Evolutionary conservation across 23 tunicate genomes (phyloP).

Genomic region (Botrylloides violaceus): DNA sequence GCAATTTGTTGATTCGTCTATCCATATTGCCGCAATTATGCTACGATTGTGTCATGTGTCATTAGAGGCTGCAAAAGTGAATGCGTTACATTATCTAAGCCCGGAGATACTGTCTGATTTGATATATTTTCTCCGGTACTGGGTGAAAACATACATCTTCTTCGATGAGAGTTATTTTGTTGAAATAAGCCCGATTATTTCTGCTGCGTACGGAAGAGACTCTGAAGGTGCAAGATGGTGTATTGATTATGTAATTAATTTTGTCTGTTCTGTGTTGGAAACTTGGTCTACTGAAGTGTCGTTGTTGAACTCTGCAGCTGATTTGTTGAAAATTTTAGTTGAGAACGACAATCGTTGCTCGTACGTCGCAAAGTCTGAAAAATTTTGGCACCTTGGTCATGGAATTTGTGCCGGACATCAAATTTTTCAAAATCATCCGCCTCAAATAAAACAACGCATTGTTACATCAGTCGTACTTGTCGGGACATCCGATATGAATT

Average conservation of each 20-base stretch:
- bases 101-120: slow-evolving; percentile 62
- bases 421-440: slow-evolving; percentile 20
- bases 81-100: slow-evolving; percentile 29
- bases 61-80: slow-evolving; percentile 3
- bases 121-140: slow-evolving; percentile 44
- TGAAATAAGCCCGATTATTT: slow-evolving; percentile 73
- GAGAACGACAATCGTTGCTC: slow-evolving; percentile 35
- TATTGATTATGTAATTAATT: slow-evolving; percentile 17
- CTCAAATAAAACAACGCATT: slow-evolving; percentile 32
- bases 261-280: slow-evolving; percentile 11
- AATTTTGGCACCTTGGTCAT: slow-evolving; percentile 45
- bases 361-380: slow-evolving; percentile 36
- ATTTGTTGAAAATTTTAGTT: slow-evolving; percentile 29
- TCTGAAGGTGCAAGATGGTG: slow-evolving; percentile 66
- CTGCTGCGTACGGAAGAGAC: slow-evolving; percentile 63
- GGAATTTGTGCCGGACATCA: slow-evolving; percentile 31
- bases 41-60: slow-evolving; percentile 36
- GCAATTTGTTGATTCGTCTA: neutral
- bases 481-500: slow-evolving; percentile 65
- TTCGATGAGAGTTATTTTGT: slow-evolving; percentile 41
- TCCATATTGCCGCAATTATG: slow-evolving; percentile 4
- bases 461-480: slow-evolving; percentile 43
- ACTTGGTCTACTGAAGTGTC: slow-evolving; percentile 51
- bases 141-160: slow-evolving; percentile 33
- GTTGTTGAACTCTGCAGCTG: slow-evolving; percentile 27